These are phyloP conservation scores for Bombus balteatus DNA, from an alignment of 1,140 invertebrate genomes.

Conservation along the genomic window DNA sequence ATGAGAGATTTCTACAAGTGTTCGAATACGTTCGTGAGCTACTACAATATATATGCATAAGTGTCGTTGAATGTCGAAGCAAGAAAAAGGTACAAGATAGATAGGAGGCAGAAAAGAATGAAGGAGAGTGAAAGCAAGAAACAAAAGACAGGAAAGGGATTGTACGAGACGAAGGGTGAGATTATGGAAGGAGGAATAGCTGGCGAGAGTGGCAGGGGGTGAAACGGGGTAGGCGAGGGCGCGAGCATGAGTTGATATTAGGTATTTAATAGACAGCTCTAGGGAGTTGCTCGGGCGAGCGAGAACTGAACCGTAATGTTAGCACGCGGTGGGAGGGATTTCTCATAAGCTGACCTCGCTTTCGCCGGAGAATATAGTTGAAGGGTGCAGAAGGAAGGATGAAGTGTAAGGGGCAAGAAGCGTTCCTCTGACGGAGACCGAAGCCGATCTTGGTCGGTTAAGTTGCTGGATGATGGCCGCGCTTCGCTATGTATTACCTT, in stretches of 20 bases:
- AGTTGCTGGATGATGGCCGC: constrained; percentile 23
- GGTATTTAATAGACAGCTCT: constrained; percentile 79
- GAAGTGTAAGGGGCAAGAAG: constrained; percentile 47
- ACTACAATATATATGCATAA: background rate
- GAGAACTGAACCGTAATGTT: constrained; percentile 75
- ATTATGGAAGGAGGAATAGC: constrained; percentile 16
- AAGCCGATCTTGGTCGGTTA: constrained; percentile 53
- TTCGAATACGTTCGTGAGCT: too few species aligned
- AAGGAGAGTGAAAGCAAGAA: background rate
- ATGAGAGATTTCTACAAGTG: too few species aligned
- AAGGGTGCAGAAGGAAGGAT: constrained; percentile 54
- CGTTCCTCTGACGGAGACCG: constrained; percentile 46
- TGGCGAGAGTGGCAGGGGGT: background rate
- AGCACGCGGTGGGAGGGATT: constrained; percentile 73
- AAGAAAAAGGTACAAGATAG: background rate
- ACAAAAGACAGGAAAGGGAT: constrained; percentile 15
- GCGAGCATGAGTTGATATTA: constrained; percentile 76
- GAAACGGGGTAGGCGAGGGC: constrained; percentile 26
- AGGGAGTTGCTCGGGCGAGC: constrained; percentile 69
- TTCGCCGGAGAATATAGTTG: constrained; percentile 65
- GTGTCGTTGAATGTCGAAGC: background rate
- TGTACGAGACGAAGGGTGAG: constrained; percentile 7
- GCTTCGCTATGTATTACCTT: background rate
- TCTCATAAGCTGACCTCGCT: constrained; percentile 77
- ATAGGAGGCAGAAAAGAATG: background rate